Base-by-base conservation (phyloP, 2,113 vertebrate genomes). In the Semicossyphus pulcher region DNA sequence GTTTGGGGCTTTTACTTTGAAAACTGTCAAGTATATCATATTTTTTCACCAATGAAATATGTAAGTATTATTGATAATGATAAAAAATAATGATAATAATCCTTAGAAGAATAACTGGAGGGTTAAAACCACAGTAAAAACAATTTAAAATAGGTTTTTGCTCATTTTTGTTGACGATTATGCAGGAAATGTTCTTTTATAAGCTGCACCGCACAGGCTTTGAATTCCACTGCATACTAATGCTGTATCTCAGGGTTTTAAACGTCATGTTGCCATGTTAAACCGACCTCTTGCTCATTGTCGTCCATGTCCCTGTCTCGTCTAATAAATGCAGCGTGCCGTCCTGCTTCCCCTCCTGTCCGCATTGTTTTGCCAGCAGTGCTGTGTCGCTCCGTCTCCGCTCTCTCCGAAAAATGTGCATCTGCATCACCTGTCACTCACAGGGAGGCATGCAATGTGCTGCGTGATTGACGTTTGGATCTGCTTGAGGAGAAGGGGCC, bases 351-450 rank as follows among this genome's bases (percentile, higher is more conserved):
- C 47, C 39, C 41, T 71, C 70, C 81, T 73, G 81, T 83, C 90
- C 64, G 23, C 78, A 72, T 81, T 87, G 87, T 88, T 88, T 86
- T 76, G 80, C 85, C 80, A 66, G 84, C 78, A 87, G 77, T 78
- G 68, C 77, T 28, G 61, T 70, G 71, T 78, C 32, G 36, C 77
- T 80, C 28, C 31, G 5, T 39, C 84, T 90, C 72, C 18, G 81
- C 89, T 90, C 78, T 90, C 78, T 70, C 61, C 44, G 60, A 88
- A 90, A 89, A 90, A 89, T 89, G 89, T 92, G 88, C 92, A 86
- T 91, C 89, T 90, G 88, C 89, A 88, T 88, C 87, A 84, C 81
- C 88, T 88, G 92, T 86, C 92, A 93, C 76, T 91, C 88, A 89
- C 61, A 29, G 54, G 71, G 78, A 85, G 72, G 67, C 71, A 74